phyloP scores from a whole-genome alignment of 2,797 vertebrate species.

The Galaxias olidus region DNA sequence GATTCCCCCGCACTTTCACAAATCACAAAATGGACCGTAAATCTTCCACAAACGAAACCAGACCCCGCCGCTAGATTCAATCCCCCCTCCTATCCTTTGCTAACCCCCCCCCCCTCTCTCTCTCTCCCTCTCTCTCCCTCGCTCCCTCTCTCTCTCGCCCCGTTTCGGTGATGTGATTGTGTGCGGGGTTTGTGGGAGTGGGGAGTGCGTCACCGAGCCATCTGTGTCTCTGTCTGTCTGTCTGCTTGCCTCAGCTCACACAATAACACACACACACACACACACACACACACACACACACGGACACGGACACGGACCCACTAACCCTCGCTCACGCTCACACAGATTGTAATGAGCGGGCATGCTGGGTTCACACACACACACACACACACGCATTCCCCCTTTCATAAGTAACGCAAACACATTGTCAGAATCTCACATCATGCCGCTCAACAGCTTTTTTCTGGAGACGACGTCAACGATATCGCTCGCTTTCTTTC shows the following conservation, averaged over 20 bases:
- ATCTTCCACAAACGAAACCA: no score
- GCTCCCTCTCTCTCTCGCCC: neutral
- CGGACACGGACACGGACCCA: neutral
- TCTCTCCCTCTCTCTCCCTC: neutral
- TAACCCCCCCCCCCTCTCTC: neutral
- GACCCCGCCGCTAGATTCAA: no score
- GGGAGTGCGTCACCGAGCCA: constrained; percentile 63
- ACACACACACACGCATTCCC: neutral
- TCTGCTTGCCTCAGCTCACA: constrained; percentile 13
- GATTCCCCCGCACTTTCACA: no score
- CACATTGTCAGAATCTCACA: no score
- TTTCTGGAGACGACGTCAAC: no score
- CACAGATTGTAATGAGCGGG: neutral
- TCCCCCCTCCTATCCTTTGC: neutral
- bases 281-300: constrained; percentile 5
- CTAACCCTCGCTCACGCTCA: constrained; percentile 18
- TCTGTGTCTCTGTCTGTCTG: constrained; percentile 58
- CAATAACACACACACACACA: neutral
- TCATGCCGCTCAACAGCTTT: no score
- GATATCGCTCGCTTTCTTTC: neutral
- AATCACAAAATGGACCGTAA: no score
- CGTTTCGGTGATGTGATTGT: constrained; percentile 42
- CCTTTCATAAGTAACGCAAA: constrained; percentile 8
- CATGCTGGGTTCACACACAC: constrained; percentile 14
- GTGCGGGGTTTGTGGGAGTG: constrained; percentile 52